phyloP scores from a whole-genome alignment of 2,888 invertebrate species.

The Zootermopsis nevadensis region DNA sequence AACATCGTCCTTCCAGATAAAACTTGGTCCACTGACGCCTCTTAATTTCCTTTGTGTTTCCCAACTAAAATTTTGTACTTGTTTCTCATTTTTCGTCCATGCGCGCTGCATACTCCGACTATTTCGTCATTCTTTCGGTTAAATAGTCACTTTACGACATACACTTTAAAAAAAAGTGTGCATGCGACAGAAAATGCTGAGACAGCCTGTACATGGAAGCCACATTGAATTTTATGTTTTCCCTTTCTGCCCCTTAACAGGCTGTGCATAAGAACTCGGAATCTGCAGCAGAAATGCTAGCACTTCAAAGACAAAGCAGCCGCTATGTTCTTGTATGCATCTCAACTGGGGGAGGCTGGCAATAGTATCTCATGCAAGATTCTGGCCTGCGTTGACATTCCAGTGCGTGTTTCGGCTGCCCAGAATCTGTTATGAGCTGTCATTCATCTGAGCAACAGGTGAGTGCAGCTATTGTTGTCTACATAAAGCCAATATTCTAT shows the following conservation, averaged over 20 bases:
- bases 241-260: background rate
- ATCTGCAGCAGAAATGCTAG: background rate
- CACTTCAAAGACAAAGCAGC: slow-evolving; percentile 3
- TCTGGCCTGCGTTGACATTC: background rate
- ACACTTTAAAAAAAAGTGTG: too few relatives aligned
- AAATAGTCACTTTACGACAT: too few relatives aligned
- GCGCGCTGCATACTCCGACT: too few relatives aligned
- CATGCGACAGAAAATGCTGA: background rate
- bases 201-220: background rate
- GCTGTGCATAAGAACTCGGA: background rate
- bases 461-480: too few relatives aligned
- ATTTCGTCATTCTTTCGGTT: too few relatives aligned
- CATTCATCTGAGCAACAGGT: background rate
- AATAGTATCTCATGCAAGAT: background rate
- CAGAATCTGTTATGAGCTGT: slow-evolving; percentile 11
- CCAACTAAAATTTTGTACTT: too few relatives aligned
- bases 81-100: too few relatives aligned
- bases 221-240: background rate
- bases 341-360: background rate
- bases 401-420: background rate
- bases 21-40: too few relatives aligned
- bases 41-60: too few relatives aligned
- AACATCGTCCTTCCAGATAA: too few relatives aligned
- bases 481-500: too few relatives aligned
- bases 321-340: slow-evolving; percentile 11